Conservation (phyloP, 2,888 invertebrate genomes). For the Orchesella flavescens region DNA sequence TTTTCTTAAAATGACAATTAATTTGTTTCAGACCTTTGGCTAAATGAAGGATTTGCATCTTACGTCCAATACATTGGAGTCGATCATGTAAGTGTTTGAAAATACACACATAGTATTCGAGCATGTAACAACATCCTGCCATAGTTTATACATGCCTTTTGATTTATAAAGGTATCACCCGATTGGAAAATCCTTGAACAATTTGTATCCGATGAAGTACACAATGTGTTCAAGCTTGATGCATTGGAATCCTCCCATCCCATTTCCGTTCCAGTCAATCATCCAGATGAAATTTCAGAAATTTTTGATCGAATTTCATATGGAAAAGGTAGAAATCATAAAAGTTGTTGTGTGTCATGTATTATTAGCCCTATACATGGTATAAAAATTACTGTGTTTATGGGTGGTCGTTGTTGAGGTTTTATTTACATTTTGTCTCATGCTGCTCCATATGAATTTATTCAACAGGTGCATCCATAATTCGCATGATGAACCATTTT, state of each 20-base stretch:
- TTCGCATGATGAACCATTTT: conserved; percentile 93
- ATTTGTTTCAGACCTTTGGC: conserved; percentile 72
- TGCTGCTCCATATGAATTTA: neutral
- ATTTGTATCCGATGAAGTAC: conserved; percentile 85
- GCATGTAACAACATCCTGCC: too few relatives aligned
- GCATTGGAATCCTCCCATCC: conserved; percentile 88
- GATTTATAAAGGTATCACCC: conserved; percentile 77
- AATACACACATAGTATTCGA: too few relatives aligned
- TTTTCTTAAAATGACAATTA: conserved; percentile 20
- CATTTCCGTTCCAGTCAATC: conserved; percentile 85
- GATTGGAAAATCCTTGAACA: conserved; percentile 86
- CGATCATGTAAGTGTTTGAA: conserved; percentile 73
- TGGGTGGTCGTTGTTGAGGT: conserved; percentile 10
- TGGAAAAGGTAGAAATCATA: conserved; percentile 81
- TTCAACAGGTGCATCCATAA: conserved; percentile 82
- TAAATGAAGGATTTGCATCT: conserved; percentile 76
- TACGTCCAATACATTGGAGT: conserved; percentile 76
- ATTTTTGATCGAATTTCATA: conserved; percentile 93
- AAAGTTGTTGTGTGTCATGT: too few relatives aligned
- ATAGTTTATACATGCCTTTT: too few relatives aligned
- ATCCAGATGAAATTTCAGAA: conserved; percentile 91
- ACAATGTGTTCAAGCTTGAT: conserved; percentile 85
- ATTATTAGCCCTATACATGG: too few relatives aligned
- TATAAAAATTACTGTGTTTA: too few relatives aligned
- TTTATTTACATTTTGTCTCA: too few relatives aligned